Percentiles rank a stretch among this genome's conserved stretches.
These are phyloP conservation scores for Malthinus seriepunctatus DNA, from an alignment of 2,888 invertebrate genomes.

Conservation along the genomic window DNA sequence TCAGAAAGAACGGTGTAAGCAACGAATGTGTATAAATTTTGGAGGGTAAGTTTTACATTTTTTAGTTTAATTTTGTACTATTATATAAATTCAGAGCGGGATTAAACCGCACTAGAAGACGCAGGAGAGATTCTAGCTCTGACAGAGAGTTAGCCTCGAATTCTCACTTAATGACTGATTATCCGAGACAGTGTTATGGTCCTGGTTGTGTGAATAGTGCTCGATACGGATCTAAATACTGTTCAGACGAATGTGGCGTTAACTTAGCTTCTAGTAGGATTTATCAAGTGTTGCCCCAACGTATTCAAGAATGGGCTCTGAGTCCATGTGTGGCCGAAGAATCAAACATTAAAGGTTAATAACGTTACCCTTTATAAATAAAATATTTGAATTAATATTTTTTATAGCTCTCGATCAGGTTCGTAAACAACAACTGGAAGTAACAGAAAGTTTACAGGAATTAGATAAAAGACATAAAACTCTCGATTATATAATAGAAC, in stretches of 20 bases:
- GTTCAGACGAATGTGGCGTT: conserved; percentile 89
- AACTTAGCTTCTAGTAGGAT: conserved; percentile 84
- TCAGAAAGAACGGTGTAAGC: conserved; percentile 58
- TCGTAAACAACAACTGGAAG: conserved; percentile 77
- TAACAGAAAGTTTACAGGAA: conserved; percentile 77
- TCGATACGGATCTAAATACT: conserved; percentile 83
- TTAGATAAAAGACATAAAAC: conserved; percentile 77
- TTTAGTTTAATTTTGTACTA: neutral
- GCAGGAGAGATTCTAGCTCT: conserved; percentile 49
- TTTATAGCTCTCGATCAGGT: conserved; percentile 57
- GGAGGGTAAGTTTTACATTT: conserved; percentile 41
- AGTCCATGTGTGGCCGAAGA: conserved; percentile 87
- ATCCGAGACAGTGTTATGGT: conserved; percentile 86
- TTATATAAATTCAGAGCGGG: conserved; percentile 1
- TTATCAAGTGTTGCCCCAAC: conserved; percentile 67
- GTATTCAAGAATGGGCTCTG: conserved; percentile 92
- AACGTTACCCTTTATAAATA: neutral
- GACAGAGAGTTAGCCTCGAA: conserved; percentile 56
- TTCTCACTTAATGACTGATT: conserved; percentile 61
- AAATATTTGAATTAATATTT: neutral
- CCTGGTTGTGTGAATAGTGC: conserved; percentile 84
- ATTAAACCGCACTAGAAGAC: conserved; percentile 38
- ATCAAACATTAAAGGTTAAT: conserved; percentile 58
- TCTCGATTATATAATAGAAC: conserved; percentile 78
- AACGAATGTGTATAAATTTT: conserved; percentile 56